phyloP scores from a whole-genome alignment of 2,113 vertebrate species.

The Alethe diademata region DNA sequence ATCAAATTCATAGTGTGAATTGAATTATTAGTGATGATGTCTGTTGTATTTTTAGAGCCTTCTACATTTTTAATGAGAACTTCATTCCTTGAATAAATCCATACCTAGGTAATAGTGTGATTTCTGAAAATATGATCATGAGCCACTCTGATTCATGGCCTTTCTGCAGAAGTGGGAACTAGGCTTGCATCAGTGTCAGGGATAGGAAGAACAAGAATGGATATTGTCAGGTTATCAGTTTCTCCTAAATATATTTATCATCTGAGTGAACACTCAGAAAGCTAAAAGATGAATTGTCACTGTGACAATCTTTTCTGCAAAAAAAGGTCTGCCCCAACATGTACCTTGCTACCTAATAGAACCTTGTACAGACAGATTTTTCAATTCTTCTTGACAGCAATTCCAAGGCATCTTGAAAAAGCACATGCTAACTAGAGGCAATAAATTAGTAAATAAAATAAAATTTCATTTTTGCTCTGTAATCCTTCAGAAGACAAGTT shows the following conservation, averaged over 20 bases:
- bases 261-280: slow-evolving; percentile 2
- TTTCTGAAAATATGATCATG: neutral
- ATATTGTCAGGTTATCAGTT: slow-evolving; percentile 16
- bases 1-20: neutral
- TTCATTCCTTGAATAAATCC: neutral
- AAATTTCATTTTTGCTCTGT: neutral
- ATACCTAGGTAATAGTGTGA: neutral
- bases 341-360: neutral
- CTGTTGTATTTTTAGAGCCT: neutral
- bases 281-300: neutral
- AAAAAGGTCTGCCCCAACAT: neutral
- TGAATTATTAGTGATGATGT: neutral
- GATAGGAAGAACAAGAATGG: neutral
- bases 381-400: neutral
- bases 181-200: neutral
- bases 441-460: slow-evolving; percentile 14
- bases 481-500: neutral
- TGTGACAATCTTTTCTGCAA: neutral
- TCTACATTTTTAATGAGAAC: neutral
- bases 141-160: slow-evolving; percentile 19
- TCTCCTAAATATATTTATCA: slow-evolving; percentile 4
- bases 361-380: neutral
- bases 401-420: neutral
- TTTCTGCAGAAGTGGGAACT: slow-evolving; percentile 8
- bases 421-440: neutral